phyloP scores from a whole-genome alignment of 2,888 invertebrate species.

The Ophion ellenae region DNA sequence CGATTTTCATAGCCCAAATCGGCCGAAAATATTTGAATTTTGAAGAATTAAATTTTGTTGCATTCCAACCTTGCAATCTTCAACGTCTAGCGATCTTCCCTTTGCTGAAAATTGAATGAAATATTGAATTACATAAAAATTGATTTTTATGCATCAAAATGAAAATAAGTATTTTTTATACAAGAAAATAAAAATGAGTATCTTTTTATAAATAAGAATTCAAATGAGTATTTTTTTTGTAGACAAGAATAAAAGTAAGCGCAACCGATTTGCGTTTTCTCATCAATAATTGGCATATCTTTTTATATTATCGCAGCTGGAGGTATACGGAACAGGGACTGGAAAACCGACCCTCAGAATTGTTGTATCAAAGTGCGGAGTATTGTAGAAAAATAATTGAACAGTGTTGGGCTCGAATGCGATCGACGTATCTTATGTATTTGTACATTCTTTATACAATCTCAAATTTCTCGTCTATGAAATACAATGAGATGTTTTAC shows the following conservation, averaged over 20 bases:
- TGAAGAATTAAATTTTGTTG: no score
- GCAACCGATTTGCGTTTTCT: not conserved
- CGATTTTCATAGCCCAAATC: no score
- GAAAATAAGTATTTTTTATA: not conserved
- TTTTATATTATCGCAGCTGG: slow-evolving; percentile 71
- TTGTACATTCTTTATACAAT: slow-evolving; percentile 62
- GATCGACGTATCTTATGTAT: slow-evolving; percentile 45
- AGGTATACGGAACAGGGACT: slow-evolving; percentile 75
- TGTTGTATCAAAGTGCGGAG: slow-evolving; percentile 77
- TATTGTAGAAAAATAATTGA: slow-evolving; percentile 62
- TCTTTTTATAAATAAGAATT: not conserved
- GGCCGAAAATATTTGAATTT: no score
- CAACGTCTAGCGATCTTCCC: no score
- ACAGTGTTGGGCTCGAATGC: not conserved
- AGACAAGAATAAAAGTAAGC: not conserved
- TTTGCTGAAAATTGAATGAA: no score
- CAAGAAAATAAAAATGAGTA: not conserved
- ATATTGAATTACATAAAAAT: no score
- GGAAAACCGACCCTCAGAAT: slow-evolving; percentile 77
- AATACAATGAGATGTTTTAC: slow-evolving; percentile 51
- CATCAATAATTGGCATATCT: not conserved
- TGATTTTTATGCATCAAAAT: no score
- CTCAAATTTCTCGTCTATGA: slow-evolving; percentile 36
- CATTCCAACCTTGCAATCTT: no score
- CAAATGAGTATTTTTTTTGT: no score